These are phyloP conservation scores for Gobio occitaniae DNA, from an alignment of 2,797 vertebrate species.

Conservation along the genomic window DNA sequence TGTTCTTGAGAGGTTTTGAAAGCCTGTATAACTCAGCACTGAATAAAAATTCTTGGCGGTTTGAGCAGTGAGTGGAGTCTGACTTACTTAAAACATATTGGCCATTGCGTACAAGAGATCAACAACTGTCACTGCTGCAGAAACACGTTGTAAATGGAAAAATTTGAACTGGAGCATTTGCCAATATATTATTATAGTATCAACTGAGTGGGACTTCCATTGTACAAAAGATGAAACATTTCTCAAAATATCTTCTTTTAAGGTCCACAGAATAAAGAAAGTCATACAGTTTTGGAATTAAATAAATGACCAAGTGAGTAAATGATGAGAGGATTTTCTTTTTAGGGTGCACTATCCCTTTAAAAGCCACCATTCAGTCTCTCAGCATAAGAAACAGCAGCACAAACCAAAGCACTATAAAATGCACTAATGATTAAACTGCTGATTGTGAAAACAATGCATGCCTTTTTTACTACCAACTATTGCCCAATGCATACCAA, in stretches of 20 bases:
- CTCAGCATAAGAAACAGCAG: not conserved
- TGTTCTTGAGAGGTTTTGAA: too few relatives aligned
- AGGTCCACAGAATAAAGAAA: not conserved
- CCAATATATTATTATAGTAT: too few relatives aligned
- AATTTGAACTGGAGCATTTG: too few relatives aligned
- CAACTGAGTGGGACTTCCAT: not conserved
- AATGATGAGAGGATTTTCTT: not conserved
- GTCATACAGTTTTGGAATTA: not conserved
- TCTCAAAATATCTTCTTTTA: not conserved
- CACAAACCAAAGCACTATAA: not conserved
- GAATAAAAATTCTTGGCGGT: too few relatives aligned
- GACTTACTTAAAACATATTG: too few relatives aligned
- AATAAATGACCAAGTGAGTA: not conserved
- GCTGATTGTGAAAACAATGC: not conserved
- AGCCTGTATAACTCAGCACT: too few relatives aligned
- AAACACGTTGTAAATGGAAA: too few relatives aligned
- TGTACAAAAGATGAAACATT: not conserved
- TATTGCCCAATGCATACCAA: not conserved
- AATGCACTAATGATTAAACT: conserved; percentile 27
- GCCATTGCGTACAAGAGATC: too few relatives aligned
- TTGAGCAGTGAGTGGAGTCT: too few relatives aligned
- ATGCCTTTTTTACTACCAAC: not conserved
- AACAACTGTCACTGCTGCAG: too few relatives aligned
- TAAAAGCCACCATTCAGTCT: not conserved
- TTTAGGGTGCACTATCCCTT: not conserved